phyloP scores from a whole-genome alignment of 2,888 invertebrate genomes.

The Leptopilina drosophilae region DNA sequence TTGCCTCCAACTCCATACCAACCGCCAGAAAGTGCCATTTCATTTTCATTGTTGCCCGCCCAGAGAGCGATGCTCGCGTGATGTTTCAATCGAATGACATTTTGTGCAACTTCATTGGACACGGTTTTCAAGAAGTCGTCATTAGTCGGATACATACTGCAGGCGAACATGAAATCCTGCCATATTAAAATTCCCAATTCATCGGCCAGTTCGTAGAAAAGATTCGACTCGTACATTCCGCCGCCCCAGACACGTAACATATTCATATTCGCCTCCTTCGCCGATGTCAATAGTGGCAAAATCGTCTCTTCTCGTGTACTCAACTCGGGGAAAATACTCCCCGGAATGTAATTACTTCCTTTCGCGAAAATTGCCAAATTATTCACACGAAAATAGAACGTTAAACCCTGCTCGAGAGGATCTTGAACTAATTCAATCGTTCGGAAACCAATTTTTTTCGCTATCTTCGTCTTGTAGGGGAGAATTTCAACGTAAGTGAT shows the following conservation, averaged over 20 bases:
- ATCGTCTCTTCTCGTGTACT: slow-evolving; percentile 80
- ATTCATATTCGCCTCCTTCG: slow-evolving; percentile 90
- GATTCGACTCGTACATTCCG: slow-evolving; percentile 93
- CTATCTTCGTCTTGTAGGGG: slow-evolving; percentile 71
- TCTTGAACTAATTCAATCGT: slow-evolving; percentile 90
- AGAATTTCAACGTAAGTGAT: slow-evolving; percentile 78
- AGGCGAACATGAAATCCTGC: slow-evolving; percentile 99
- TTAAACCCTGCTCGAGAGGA: slow-evolving; percentile 82
- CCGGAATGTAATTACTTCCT: slow-evolving; percentile 96
- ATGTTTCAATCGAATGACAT: slow-evolving; percentile 88
- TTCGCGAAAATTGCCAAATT: slow-evolving; percentile 93
- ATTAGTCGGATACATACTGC: slow-evolving; percentile 93
- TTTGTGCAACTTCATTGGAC: slow-evolving; percentile 86
- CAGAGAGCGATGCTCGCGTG: slow-evolving; percentile 93
- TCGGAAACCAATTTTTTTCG: slow-evolving; percentile 86
- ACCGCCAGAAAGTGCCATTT: slow-evolving; percentile 89
- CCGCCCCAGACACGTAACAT: slow-evolving; percentile 99
- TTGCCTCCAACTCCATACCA: slow-evolving; percentile 83
- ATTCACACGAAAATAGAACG: slow-evolving; percentile 94
- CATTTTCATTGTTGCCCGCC: slow-evolving; percentile 99
- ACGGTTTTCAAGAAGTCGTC: slow-evolving; percentile 86
- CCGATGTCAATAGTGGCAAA: slow-evolving; percentile 82
- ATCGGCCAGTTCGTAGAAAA: slow-evolving; percentile 93
- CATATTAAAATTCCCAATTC: slow-evolving; percentile 94
- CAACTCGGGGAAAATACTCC: slow-evolving; percentile 88